phyloP scores from a whole-genome alignment of 2,113 vertebrate genomes.

The Pterocles gutturalis region DNA sequence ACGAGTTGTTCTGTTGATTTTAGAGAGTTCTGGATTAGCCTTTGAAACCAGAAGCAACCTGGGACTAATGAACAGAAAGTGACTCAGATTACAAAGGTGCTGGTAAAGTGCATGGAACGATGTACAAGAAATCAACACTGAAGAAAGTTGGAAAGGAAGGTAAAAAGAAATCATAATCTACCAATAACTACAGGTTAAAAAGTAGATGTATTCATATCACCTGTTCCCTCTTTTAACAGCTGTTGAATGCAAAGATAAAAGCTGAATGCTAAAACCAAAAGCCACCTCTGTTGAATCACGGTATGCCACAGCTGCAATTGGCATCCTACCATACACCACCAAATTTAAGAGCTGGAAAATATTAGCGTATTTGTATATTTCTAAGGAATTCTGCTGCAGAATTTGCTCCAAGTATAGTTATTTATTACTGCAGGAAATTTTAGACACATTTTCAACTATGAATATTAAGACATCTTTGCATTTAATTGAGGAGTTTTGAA shows the following conservation, averaged over 20 bases:
- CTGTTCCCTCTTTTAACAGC: neutral
- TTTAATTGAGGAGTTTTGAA: neutral
- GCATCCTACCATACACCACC: neutral
- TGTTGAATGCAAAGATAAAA: neutral
- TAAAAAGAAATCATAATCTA: neutral
- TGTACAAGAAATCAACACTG: neutral
- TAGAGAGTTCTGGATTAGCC: neutral
- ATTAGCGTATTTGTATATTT: neutral
- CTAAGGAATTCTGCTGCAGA: neutral
- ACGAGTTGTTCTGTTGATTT: neutral
- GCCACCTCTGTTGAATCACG: neutral
- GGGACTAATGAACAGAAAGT: neutral
- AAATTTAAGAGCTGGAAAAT: neutral
- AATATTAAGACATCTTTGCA: neutral
- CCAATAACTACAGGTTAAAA: neutral
- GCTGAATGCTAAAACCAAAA: neutral
- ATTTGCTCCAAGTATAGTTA: neutral
- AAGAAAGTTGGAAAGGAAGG: neutral
- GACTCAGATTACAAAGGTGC: neutral
- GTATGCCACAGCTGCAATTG: neutral
- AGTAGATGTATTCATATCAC: neutral
- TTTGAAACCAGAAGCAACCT: neutral
- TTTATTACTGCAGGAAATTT: neutral
- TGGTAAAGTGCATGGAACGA: neutral
- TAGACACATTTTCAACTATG: neutral